phyloP scores from a whole-genome alignment of 2,888 invertebrate genomes.

The Laspeyria flexula region DNA sequence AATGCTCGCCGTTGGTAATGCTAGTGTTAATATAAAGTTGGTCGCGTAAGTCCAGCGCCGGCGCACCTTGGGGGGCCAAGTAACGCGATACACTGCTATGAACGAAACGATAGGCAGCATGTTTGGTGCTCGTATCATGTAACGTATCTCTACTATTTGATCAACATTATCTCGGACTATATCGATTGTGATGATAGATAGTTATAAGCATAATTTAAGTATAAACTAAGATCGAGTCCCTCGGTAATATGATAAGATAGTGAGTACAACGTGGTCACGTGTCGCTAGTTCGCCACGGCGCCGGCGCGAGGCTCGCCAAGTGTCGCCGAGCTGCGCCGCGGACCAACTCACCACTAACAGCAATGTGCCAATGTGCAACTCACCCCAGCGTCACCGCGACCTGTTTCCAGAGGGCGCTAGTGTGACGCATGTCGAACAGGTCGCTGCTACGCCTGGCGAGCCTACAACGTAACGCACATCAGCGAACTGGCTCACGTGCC shows the following conservation, averaged over 20 bases:
- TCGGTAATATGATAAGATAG: no score
- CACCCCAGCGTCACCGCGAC: background rate
- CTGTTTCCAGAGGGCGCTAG: constrained; percentile 1
- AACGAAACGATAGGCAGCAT: background rate
- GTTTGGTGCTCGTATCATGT: background rate
- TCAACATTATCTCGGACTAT: background rate
- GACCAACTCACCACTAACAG: no score
- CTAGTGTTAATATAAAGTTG: no score
- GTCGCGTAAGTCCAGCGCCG: no score
- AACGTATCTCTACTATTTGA: background rate
- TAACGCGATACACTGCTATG: background rate
- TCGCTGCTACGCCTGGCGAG: background rate
- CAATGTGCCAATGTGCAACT: no score
- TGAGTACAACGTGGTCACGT: no score
- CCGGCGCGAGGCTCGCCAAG: constrained; percentile 4
- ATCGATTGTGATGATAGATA: background rate
- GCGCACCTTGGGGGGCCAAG: background rate
- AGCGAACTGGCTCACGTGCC: background rate
- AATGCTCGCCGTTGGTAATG: no score
- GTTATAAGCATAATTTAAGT: background rate
- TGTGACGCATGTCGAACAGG: constrained; percentile 6
- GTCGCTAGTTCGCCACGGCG: background rate
- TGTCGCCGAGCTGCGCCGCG: no score
- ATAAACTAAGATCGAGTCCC: background rate
- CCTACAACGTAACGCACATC: constrained; percentile 3